Percentiles rank a stretch among this genome's conserved stretches.
These are phyloP conservation scores for Pristionchus arcanus DNA, from an alignment of 2,888 invertebrate species.

Conservation along the genomic window DNA sequence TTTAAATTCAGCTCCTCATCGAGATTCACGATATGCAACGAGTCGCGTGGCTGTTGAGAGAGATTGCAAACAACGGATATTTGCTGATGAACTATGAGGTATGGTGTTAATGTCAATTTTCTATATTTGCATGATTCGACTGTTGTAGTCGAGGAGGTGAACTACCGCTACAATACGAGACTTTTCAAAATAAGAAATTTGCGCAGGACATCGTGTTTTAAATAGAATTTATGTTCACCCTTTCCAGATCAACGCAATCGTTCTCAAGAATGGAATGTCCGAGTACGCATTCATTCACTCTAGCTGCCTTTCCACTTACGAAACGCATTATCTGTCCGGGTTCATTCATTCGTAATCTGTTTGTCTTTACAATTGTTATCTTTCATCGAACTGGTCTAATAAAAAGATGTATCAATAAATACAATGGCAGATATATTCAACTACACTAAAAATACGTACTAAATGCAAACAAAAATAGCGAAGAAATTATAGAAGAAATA, in stretches of 20 bases:
- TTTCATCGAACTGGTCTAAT: too few relatives aligned
- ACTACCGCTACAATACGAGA: too few relatives aligned
- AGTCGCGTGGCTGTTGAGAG: background rate
- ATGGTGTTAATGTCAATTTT: background rate
- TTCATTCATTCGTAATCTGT: background rate
- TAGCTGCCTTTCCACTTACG: background rate
- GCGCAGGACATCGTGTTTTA: background rate
- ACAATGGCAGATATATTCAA: too few relatives aligned
- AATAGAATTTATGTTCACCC: background rate
- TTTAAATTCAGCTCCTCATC: background rate
- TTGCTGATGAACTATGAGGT: conserved; percentile 48
- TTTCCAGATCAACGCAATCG: background rate
- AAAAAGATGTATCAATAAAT: too few relatives aligned
- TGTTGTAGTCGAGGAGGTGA: too few relatives aligned
- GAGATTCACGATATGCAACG: conserved; percentile 17
- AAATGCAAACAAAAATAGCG: too few relatives aligned
- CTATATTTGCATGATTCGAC: background rate
- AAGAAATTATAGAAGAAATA: too few relatives aligned
- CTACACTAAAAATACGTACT: too few relatives aligned
- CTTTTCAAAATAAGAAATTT: too few relatives aligned
- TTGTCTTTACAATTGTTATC: background rate
- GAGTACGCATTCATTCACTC: conserved; percentile 25
- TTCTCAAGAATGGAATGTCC: background rate
- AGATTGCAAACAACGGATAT: conserved; percentile 31
- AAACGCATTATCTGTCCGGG: conserved; percentile 4